Base-by-base conservation (phyloP, 2,797 vertebrate species). In the Austrolebias charrua region DNA sequence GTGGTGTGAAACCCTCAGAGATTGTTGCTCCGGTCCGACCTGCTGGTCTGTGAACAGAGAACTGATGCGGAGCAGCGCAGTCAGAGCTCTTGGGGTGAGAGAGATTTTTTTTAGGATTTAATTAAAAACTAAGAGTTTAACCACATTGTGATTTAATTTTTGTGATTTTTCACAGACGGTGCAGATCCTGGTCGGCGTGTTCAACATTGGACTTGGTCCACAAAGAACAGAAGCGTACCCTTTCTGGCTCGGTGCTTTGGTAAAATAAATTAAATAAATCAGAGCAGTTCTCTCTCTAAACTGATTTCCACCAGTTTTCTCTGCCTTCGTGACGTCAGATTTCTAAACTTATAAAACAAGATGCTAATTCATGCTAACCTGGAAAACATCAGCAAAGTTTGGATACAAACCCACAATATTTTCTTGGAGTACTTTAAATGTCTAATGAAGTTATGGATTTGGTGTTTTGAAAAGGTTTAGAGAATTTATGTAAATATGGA, bases 181-280 rank as follows among this genome's bases (percentile, higher is more conserved):
- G 1, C 72, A 78, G 76, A 67, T 86, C 68, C 53, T 86, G 68
- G 80, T 78, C 12, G 84, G 82, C 0, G 20, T 81, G 55, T 67
- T 85, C 59, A 80, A 55, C 73, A 60, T 85, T 6, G 85, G 71
- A 43, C 77, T 85, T 0, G 78, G 71, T 7, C 65, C 68, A 1
- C 76, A 74, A 19, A 71, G 76, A 19, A 60, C 4, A 0, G 72
- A 57, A 19, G 3, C 12, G 0, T 18, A 49, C 8, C 51, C 79
- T 14, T 86, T 82, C 69, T 88, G 82, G 81, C 72, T 85, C 11
- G 84, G 82, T 3, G 65, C 18, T 40, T 45, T 79, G 82, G 86
- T 88, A 79, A 71, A 50, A 55, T 7, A 12, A 60, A 20, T 5
- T 12, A 40, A 40, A 40, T 11, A 40, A 40, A 40, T 40, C 2